Base-by-base conservation (phyloP, 2,113 vertebrate genomes). In the Brachypteracias leptosomus region DNA sequence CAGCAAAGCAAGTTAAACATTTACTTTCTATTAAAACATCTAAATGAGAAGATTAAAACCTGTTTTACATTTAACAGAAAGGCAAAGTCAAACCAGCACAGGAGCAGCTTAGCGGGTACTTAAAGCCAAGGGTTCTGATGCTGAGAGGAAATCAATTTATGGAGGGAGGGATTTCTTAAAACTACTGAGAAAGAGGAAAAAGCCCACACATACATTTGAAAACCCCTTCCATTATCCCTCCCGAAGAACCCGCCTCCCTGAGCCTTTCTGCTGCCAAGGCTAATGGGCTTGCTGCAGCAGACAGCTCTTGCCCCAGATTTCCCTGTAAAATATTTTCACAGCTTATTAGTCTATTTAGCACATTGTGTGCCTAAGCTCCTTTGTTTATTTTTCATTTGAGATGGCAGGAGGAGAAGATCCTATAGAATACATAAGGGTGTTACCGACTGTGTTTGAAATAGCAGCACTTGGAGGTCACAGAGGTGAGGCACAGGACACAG, bases 11-110 rank as follows among this genome's bases (percentile, higher is more conserved):
- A 97, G 95, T 94, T 92, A 96, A 97, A 98, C 97, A 93, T 94
- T 96, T 96, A 92, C 97, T 97, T 98, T 97, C 97, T 96, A 97
- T 96, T 97, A 97, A 97, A 97, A 96, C 91, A 94, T 89, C 97
- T 94, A 97, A 96, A 97, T 96, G 97, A 96, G 97, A 96, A 97
- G 97, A 98, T 98, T 98, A 98, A 98, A 97, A 94, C 87, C 97
- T 97, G 72, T 86, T 98, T 97, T 97, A 95, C 85, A 79, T 94
- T 84, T 94, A 96, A 93, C 95, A 95, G 93, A 93, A 96, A 95
- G 93, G 89, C 89, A 97, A 88, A 74, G 71, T 93, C 96, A 94
- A 89, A 97, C 87, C 89, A 91, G 95, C 92, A 85, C 33, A 79
- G 85, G 38, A 73, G 92, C 94, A 70, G 96, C 94, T 76, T 95